These are phyloP conservation scores for Platysteira castanea DNA, from an alignment of 2,113 vertebrate species.

Conservation along the genomic window DNA sequence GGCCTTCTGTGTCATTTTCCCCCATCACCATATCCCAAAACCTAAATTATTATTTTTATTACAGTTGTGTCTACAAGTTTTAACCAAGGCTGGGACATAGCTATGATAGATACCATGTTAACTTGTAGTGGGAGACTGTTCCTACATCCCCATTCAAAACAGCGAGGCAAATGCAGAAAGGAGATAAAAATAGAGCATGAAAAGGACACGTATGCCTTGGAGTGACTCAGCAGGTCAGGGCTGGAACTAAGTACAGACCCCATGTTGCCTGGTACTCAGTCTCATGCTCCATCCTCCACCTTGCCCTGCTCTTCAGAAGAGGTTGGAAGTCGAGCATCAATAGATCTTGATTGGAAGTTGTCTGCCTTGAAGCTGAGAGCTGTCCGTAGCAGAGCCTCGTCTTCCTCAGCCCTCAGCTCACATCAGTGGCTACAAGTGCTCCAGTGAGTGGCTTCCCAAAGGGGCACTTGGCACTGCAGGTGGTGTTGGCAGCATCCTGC, in stretches of 20 bases:
- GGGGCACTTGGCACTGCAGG: background rate
- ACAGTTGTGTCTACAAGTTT: background rate
- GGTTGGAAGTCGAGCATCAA: background rate
- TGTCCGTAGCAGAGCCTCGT: background rate
- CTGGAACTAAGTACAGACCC: background rate
- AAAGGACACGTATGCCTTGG: background rate
- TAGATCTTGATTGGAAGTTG: background rate
- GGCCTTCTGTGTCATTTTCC: background rate
- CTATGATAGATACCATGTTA: background rate
- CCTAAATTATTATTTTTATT: constrained; percentile 29
- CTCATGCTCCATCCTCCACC: background rate
- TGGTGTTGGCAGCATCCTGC: background rate
- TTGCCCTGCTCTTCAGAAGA: background rate
- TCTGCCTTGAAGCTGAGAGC: background rate
- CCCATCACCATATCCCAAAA: background rate
- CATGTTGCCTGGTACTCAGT: background rate
- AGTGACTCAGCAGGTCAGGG: background rate
- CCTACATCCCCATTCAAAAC: background rate
- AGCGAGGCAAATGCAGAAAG: background rate
- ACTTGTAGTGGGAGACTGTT: background rate
- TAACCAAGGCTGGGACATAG: background rate
- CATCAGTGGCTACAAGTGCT: background rate
- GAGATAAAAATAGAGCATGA: background rate
- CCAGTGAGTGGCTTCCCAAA: background rate
- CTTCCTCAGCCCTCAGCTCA: background rate